Base-by-base conservation (phyloP, 30 jellyfish, hydroid and myxozoan genomes). In the Chironex yamaguchii region DNA sequence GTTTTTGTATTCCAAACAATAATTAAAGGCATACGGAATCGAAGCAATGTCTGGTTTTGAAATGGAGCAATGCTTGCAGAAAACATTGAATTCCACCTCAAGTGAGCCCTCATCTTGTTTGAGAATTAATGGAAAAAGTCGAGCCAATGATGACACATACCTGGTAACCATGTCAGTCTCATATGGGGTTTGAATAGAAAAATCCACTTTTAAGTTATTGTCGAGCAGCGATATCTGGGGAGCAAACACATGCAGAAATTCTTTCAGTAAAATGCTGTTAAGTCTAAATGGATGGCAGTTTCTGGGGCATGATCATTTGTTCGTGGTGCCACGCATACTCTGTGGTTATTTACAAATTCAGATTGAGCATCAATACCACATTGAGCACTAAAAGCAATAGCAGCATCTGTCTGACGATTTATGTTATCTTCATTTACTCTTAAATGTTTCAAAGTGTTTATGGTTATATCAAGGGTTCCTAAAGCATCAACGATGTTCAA, bases 321-420 rank as follows among this genome's bases (percentile, higher is more conserved):
- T 62, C 48, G 70, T 79, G 90, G 83, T 34, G 71, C 70, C 49
- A 79, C 70, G 62, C 90, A 21, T 42, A 36, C 64, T 79, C 82
- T 79, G 90, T 58, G 90, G 82, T 79, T 66, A 62, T 62, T 62
- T 62, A 75, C 90, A 79, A 58, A 79, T 75, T 79, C 90, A 58
- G 81, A 58, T 35, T 79, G 72, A 30, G 81, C 90, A 79, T 79
- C 71, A 36, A 62, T 34, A 29, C 90, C 82, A 64, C 49, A 82
- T 58, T 79, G 82, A 28, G 67, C 68, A 62, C 69, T 62, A 32
- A 78, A 54, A 78, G 69, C 90, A 78, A 52, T 31, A 1, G 71
- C 90, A 58, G 90, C 90, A 12, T 79, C 90, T 3, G 64, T 79
- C 29, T 53, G 71, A 64, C 14, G 70, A 34, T 79, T 79, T 62